phyloP scores from a whole-genome alignment of 1,140 invertebrate genomes.

The Cherax destructor region DNA sequence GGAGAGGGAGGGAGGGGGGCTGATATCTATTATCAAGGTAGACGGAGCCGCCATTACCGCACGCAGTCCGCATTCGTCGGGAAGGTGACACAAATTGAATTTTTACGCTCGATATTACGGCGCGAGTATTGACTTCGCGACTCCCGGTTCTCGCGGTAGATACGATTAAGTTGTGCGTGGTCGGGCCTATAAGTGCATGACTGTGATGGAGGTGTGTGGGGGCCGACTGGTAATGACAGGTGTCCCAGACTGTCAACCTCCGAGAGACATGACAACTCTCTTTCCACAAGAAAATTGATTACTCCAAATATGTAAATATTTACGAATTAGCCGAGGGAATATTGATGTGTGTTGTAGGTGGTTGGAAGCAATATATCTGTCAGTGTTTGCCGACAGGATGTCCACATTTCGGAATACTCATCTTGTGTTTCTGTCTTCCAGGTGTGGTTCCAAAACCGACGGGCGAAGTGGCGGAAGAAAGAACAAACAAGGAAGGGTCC shows the following conservation, averaged over 20 bases:
- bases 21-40: constrained; percentile 1
- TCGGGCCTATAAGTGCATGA: neutral
- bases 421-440: constrained; percentile 77
- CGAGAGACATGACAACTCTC: neutral
- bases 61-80: constrained; percentile 11
- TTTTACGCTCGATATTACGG: constrained; percentile 20
- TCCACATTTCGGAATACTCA: neutral
- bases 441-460: constrained; percentile 99
- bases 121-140: neutral
- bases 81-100: constrained; percentile 58
- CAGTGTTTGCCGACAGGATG: no score
- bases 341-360: neutral
- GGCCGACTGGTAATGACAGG: neutral
- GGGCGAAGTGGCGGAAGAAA: constrained; percentile 99
- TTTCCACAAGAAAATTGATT: neutral
- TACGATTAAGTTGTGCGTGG: neutral
- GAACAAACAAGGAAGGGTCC: constrained; percentile 98
- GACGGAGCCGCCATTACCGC: constrained; percentile 26
- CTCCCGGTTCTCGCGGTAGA: neutral
- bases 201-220: neutral
- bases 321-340: no score
- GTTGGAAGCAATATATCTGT: neutral
- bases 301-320: neutral
- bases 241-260: neutral
- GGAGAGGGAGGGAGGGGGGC: neutral